phyloP scores from a whole-genome alignment of 2,113 vertebrate species.

The Brevimyrus niger region DNA sequence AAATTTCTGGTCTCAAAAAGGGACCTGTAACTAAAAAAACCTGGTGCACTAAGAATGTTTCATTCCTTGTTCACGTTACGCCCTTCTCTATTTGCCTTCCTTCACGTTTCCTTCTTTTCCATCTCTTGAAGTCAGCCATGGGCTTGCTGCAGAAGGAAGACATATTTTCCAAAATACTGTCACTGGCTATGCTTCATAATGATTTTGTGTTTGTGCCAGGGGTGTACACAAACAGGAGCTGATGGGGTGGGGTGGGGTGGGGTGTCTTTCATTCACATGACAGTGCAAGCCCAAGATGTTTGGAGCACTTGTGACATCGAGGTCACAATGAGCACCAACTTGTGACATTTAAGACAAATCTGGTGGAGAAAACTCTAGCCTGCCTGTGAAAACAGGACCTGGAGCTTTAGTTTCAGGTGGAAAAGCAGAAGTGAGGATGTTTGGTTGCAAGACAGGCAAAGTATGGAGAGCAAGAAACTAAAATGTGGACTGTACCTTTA shows the following conservation, averaged over 20 bases:
- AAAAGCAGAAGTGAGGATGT: background rate
- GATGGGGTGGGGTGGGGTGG: slow-evolving; percentile 14
- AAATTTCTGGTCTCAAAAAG: background rate
- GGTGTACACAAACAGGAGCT: slow-evolving; percentile 19
- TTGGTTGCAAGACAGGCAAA: slow-evolving; percentile 22
- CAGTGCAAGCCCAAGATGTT: slow-evolving; percentile 53
- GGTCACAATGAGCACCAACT: slow-evolving; percentile 76
- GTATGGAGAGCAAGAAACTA: background rate
- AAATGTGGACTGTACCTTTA: background rate
- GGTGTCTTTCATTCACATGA: slow-evolving; percentile 43
- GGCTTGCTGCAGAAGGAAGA: background rate
- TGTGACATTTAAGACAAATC: slow-evolving; percentile 80
- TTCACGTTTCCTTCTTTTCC: background rate
- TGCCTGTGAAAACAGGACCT: slow-evolving; percentile 77
- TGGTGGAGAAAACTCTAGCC: slow-evolving; percentile 67
- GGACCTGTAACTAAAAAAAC: background rate
- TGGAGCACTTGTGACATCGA: slow-evolving; percentile 43
- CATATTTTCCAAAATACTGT: background rate
- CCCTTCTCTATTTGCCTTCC: background rate
- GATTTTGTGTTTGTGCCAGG: background rate
- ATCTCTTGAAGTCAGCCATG: background rate
- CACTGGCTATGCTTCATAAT: background rate
- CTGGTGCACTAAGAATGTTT: background rate
- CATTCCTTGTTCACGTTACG: background rate
- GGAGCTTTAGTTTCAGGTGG: slow-evolving; percentile 2